Percentiles rank a stretch among this genome's conserved stretches.
Evolutionary conservation across 2,113 vertebrate genomes (phyloP).

Genomic region (Lonchura striata): DNA sequence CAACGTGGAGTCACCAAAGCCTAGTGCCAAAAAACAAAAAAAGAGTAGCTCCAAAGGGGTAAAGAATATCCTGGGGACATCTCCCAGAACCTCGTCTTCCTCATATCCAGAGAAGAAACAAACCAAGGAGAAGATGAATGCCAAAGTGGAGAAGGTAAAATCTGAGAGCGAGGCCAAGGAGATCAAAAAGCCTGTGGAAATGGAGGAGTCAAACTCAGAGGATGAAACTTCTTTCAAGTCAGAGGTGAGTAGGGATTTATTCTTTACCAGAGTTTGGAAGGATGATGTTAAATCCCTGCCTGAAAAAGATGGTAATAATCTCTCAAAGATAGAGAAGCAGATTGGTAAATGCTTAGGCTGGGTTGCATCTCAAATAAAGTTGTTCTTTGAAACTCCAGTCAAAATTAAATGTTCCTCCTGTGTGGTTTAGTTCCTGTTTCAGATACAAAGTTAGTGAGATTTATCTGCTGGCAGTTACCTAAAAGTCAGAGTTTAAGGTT

Average conservation of each 20-base stretch:
- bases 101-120: slow-evolving; percentile 88
- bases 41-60: slow-evolving; percentile 88
- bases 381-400: neutral
- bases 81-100: slow-evolving; percentile 85
- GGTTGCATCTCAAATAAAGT: neutral
- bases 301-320: neutral
- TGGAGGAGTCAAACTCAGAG: slow-evolving; percentile 93
- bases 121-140: slow-evolving; percentile 85
- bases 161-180: slow-evolving; percentile 88
- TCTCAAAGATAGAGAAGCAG: neutral
- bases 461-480: neutral
- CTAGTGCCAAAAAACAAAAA: slow-evolving; percentile 92
- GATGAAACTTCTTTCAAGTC: slow-evolving; percentile 95
- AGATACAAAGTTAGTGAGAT: neutral
- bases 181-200: slow-evolving; percentile 85
- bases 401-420: neutral
- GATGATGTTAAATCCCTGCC: neutral
- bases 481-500: neutral
- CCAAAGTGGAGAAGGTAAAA: slow-evolving; percentile 84
- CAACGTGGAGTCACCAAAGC: slow-evolving; percentile 90
- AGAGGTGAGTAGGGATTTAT: slow-evolving; percentile 79
- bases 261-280: neutral
- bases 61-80: slow-evolving; percentile 81
- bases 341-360: neutral
- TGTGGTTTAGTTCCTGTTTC: neutral